Conservation (phyloP, 2,888 invertebrate species). For the Microdon myrmicae region DNA sequence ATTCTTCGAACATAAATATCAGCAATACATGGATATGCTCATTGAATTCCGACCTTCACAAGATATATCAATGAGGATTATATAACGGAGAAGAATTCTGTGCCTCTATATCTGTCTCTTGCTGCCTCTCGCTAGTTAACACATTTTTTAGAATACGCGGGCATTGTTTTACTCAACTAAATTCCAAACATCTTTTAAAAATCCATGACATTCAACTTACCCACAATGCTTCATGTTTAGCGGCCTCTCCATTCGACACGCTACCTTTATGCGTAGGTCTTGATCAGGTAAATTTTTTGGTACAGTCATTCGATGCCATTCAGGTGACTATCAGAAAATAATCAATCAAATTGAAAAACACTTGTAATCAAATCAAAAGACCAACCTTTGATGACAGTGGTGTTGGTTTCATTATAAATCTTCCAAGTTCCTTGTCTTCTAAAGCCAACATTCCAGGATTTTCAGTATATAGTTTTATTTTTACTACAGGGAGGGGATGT, state of each 20-base stretch:
- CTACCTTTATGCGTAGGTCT: slow-evolving; percentile 95
- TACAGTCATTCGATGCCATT: slow-evolving; percentile 98
- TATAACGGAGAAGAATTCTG: too few species aligned
- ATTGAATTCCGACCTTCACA: too few species aligned
- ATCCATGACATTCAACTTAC: slow-evolving; percentile 68
- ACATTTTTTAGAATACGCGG: background rate
- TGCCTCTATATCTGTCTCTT: too few species aligned
- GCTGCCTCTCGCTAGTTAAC: background rate
- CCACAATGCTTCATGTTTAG: slow-evolving; percentile 99
- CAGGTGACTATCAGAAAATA: slow-evolving; percentile 77
- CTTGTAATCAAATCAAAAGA: slow-evolving; percentile 10
- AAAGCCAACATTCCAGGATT: slow-evolving; percentile 97
- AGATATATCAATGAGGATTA: too few species aligned
- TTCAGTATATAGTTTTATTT: slow-evolving; percentile 97
- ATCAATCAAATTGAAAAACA: background rate
- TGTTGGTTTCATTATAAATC: slow-evolving; percentile 87
- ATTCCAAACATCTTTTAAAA: too few species aligned
- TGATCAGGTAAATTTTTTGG: slow-evolving; percentile 95
- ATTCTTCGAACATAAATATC: too few species aligned
- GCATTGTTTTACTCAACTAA: too few species aligned
- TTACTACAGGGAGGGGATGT: slow-evolving; percentile 95
- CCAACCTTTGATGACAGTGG: slow-evolving; percentile 85
- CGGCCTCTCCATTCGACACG: slow-evolving; percentile 98
- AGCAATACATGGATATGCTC: too few species aligned
- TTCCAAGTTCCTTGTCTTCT: slow-evolving; percentile 98